Base-by-base conservation (phyloP, 2,797 vertebrate species). In the Coranthus polyacanthus region DNA sequence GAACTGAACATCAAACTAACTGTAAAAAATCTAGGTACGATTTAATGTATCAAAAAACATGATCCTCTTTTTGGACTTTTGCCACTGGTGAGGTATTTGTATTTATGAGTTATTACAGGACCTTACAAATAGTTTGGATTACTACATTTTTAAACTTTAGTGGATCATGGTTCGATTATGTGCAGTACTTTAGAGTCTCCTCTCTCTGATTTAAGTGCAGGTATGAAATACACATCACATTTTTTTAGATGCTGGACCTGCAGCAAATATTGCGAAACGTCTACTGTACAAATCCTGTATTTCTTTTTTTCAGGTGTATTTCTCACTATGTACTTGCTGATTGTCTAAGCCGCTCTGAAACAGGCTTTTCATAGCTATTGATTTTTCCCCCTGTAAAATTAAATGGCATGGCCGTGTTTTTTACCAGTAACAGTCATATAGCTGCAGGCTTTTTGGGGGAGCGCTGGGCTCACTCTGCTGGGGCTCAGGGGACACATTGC, bases 401-500 rank as follows among this genome's bases (percentile, higher is more conserved):
- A 81, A 88, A 87, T 76, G 60, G 59, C 75, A 57, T 20, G 37
- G 68, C 52, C 26, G 66, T 75, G 63, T 72, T 77, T 73, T n/a
- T 61, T 60, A 67, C 45, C 50, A 59, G 52, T 47, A 51, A 69
- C 38, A 67, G 69, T 38, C 58, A 18, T 58, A 66, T 59, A 68
- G 66, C 64, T 66, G 4, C 50, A 37, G 72, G 63, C 78, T 72
- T 69, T 52, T 20, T 1, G n/a, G 24, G 49, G 66, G 29, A 62
- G 55, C 63, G 62, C 39, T 17, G 54, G 66, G 45, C 38, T 41
- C 58, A 47, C 60, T 68, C 44, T 13, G 64, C 57, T 72, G 16
- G 4, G 41, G 70, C 87, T 73, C 80, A 16, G 46, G 80, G 75
- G 89, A 87, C 65, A 46, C 62, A 55, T 63, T 32, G 66, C 75